Evolutionary conservation across 1,140 invertebrate genomes (phyloP).

Genomic region (Zophobas morio): DNA sequence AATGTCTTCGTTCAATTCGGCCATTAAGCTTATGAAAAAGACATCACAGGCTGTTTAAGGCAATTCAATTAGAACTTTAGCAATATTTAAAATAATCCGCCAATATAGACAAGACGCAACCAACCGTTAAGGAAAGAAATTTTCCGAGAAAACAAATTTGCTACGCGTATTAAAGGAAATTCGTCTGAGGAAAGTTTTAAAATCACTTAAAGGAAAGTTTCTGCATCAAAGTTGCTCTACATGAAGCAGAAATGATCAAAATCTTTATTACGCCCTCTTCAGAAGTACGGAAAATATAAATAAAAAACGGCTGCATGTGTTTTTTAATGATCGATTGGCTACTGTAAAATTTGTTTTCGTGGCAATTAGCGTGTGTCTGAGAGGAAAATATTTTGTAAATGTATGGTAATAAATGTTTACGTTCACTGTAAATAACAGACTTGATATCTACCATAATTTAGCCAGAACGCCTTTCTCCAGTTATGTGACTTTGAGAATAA

Average conservation of each 20-base stretch:
- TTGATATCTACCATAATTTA: neutral
- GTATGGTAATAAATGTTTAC: slow-evolving; percentile 25
- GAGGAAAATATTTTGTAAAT: slow-evolving; percentile 25
- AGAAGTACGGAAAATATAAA: neutral
- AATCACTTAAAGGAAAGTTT: slow-evolving; percentile 44
- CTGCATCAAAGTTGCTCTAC: slow-evolving; percentile 25
- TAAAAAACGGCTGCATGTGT: neutral
- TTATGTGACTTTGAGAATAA: neutral
- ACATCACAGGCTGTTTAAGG: neutral
- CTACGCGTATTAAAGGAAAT: slow-evolving; percentile 35
- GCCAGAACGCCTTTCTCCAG: neutral
- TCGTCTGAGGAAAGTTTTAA: slow-evolving; percentile 39
- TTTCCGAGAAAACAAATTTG: slow-evolving; percentile 34
- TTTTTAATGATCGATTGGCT: too few relatives aligned
- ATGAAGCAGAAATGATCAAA: slow-evolving; percentile 29
- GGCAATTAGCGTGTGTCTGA: neutral
- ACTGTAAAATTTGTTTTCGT: too few relatives aligned
- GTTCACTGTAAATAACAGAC: neutral
- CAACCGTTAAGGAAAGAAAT: slow-evolving; percentile 22
- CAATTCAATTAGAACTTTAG: slow-evolving; percentile 29
- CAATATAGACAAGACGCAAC: slow-evolving; percentile 15
- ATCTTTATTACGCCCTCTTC: slow-evolving; percentile 1
- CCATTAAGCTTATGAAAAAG: slow-evolving; percentile 9
- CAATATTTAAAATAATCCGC: slow-evolving; percentile 27
- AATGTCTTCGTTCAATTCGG: neutral